These are phyloP conservation scores for Trididemnum miniatum DNA, from an alignment of 23 tunicate genomes.

Conservation along the genomic window DNA sequence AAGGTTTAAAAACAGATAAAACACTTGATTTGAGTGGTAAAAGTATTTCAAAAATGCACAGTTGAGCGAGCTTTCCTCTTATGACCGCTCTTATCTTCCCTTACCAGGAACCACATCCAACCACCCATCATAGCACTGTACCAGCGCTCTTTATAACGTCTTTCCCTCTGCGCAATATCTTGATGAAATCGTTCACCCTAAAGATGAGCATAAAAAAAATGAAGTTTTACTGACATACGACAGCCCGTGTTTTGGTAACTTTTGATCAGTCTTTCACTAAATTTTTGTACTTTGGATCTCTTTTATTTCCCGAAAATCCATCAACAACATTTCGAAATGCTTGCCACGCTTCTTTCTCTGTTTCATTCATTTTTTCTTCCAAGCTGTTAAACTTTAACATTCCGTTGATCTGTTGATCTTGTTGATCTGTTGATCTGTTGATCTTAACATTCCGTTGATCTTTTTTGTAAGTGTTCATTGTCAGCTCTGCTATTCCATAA, in stretches of 20 bases:
- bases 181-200: neutral
- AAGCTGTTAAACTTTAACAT: neutral
- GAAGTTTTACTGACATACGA: slow-evolving; percentile 18
- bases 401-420: slow-evolving; percentile 1
- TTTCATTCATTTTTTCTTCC: slow-evolving; percentile 11
- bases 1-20: neutral
- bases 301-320: slow-evolving; percentile 28
- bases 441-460: neutral
- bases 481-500: no score
- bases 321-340: slow-evolving; percentile 13
- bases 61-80: slow-evolving; percentile 11
- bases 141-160: neutral
- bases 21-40: neutral
- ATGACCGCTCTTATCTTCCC: slow-evolving; percentile 15
- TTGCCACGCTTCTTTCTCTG: slow-evolving; percentile 20
- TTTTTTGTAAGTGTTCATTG: slow-evolving; percentile 12
- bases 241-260: slow-evolving; percentile 18
- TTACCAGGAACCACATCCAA: neutral
- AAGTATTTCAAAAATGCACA: neutral
- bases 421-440: no score
- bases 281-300: slow-evolving; percentile 18
- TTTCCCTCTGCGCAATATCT: neutral
- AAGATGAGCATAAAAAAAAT: slow-evolving; percentile 21
- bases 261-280: neutral
- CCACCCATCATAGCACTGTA: neutral